A percentile compares a stretch with the other conserved stretches of the same genome.
phyloP scores from a whole-genome alignment of 2,797 vertebrate genomes.

The Acestrorhynchus altus region DNA sequence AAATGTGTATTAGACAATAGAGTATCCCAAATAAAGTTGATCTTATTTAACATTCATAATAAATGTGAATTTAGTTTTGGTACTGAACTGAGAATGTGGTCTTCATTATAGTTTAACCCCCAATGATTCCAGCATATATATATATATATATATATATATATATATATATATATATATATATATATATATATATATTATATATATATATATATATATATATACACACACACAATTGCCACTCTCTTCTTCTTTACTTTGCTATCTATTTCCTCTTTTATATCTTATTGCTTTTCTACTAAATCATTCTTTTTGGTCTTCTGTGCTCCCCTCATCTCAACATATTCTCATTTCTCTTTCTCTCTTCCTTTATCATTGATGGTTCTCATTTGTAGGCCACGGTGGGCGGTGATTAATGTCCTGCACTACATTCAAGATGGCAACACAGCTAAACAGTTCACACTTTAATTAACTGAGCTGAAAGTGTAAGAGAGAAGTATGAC shows the following conservation, averaged over 20 bases:
- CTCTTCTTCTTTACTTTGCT: background rate
- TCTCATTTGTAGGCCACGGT: conserved; percentile 47
- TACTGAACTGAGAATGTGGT: too few species aligned
- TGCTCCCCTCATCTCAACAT: background rate
- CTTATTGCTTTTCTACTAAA: background rate
- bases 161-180: too few species aligned
- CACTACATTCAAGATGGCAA: conserved; percentile 71
- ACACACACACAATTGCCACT: too few species aligned
- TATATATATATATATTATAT: too few species aligned
- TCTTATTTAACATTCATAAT: too few species aligned
- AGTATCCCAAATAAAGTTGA: too few species aligned
- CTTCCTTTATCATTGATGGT: background rate
- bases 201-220: too few species aligned
- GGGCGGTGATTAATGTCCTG: conserved; percentile 73
- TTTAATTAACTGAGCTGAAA: conserved; percentile 75
- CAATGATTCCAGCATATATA: too few species aligned
- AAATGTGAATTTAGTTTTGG: too few species aligned
- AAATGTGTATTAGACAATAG: too few species aligned
- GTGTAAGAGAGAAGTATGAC: conserved; percentile 57
- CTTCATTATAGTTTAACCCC: too few species aligned
- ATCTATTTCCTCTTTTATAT: background rate
- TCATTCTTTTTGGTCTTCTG: background rate
- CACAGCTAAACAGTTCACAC: conserved; percentile 68
- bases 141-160: too few species aligned
- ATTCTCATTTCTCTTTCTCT: background rate